A percentile compares a stretch with the other conserved stretches of the same genome.
Conservation (phyloP, 1,140 invertebrate genomes). For the Musca vetustissima region DNA sequence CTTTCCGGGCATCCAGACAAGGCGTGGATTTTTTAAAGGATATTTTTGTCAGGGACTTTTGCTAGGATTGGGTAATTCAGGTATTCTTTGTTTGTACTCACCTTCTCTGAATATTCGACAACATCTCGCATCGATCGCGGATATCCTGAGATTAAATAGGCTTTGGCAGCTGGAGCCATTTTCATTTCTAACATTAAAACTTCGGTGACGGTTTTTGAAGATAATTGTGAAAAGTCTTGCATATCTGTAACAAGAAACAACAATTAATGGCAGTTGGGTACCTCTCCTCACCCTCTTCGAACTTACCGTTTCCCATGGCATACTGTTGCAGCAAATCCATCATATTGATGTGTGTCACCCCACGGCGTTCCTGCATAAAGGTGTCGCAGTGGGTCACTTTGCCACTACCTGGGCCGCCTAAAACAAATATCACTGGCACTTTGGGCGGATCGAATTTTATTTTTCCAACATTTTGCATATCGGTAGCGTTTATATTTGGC, state of each 20-base stretch:
- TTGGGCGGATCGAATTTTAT: conserved; percentile 80
- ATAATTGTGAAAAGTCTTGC: conserved; percentile 80
- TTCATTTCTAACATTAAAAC: conserved; percentile 93
- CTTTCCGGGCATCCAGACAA: no score
- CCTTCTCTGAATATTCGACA: conserved; percentile 88
- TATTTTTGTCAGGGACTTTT: no score
- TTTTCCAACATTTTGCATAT: conserved; percentile 72
- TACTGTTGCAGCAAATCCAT: conserved; percentile 85
- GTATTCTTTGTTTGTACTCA: conserved; percentile 47
- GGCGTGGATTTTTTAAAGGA: no score
- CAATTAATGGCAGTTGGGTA: neutral
- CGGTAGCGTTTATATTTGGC: conserved; percentile 42
- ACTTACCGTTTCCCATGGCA: conserved; percentile 79
- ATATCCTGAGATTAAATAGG: conserved; percentile 94
- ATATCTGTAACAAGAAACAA: conserved; percentile 75
- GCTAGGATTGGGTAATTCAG: no score
- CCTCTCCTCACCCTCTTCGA: neutral
- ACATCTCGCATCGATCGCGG: conserved; percentile 89
- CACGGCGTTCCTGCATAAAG: conserved; percentile 79
- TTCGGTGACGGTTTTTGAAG: conserved; percentile 83
- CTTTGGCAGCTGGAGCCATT: conserved; percentile 84
- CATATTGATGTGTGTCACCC: conserved; percentile 87
- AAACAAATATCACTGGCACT: conserved; percentile 84
- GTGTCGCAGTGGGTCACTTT: conserved; percentile 92
- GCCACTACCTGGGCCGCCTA: conserved; percentile 86